Base-by-base conservation (phyloP, 2,113 vertebrate genomes). In the Psittacula cyanocephala region DNA sequence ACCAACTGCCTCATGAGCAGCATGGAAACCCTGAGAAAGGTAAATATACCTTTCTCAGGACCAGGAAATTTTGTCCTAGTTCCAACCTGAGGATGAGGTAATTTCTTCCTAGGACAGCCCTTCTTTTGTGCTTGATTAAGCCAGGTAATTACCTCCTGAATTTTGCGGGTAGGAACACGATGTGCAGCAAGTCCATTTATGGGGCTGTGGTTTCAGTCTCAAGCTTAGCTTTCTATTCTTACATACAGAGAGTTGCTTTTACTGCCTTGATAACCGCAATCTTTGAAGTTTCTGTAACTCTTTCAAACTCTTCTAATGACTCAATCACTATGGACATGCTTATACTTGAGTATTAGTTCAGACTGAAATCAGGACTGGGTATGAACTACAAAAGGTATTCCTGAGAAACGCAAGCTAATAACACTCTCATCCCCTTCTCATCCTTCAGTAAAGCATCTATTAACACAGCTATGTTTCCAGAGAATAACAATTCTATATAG, bases 101-200 rank as follows among this genome's bases (percentile, higher is more conserved):
- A 93, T 89, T 95, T 85, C 74, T 96, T 91, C 91, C 91, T 69
- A 81, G 70, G 89, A 91, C 81, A 89, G 77, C 57, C 33, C 70
- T 95, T 75, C 83, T 81, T 92, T 91, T 85, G 77, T 95, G 65
- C 47, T 77, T 76, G 77, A 95, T 65, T 92, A 95, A 91, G 57
- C 39, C 65, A 95, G 89, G 91, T 96, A 97, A 95, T 95, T 92
- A 68, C 52, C 93, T 89, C 74, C 77, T 76, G 65, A 65, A 91
- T 95, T 95, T 88, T 86, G 72, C 31, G 65, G 72, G 81, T 31
- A 91, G 77, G 65, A 95, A 89, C 57, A 74, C 0, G 0, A 78
- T 68, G 62, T 62, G 69, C 77, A 75, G 2, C 24, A 78, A 88
- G 33, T 71, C 84, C 89, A 92, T 86, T 95, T 95, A 95, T 68